Percentiles rank a stretch among this genome's conserved stretches.
Conservation (phyloP, 2,888 invertebrate species). For the Falcaria lacertinaria region DNA sequence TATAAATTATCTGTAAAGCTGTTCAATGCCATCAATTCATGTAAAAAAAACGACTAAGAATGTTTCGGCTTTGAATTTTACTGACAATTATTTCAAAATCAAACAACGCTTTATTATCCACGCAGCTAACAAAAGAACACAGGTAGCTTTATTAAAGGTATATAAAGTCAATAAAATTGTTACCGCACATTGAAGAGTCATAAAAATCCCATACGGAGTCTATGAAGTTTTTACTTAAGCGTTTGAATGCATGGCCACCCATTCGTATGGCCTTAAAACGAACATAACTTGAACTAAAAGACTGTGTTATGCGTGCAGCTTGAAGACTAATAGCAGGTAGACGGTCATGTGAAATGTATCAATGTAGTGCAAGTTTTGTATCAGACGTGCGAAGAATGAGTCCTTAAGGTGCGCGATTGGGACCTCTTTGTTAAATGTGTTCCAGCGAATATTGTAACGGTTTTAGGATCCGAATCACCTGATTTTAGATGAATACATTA, state of each 20-base stretch:
- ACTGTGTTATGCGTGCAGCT: slow-evolving; percentile 41
- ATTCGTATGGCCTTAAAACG: slow-evolving; percentile 36
- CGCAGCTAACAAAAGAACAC: neutral
- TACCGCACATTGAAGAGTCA: slow-evolving; percentile 16
- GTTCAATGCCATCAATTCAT: too few species aligned
- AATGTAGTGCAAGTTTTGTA: slow-evolving; percentile 73
- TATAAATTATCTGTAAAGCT: too few species aligned
- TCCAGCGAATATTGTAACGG: slow-evolving; percentile 30
- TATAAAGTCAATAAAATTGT: slow-evolving; percentile 15
- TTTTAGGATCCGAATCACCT: slow-evolving; percentile 3
- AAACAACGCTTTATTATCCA: neutral
- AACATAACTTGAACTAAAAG: slow-evolving; percentile 40
- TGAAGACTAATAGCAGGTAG: slow-evolving; percentile 64
- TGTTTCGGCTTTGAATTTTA: too few species aligned
- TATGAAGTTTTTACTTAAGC: slow-evolving; percentile 37
- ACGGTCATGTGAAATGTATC: slow-evolving; percentile 74
- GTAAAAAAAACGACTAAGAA: too few species aligned
- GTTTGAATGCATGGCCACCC: slow-evolving; percentile 54
- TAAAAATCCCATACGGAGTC: slow-evolving; percentile 23
- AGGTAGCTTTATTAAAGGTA: slow-evolving; percentile 1
- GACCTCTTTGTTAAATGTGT: slow-evolving; percentile 45
- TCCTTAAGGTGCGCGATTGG: slow-evolving; percentile 59
- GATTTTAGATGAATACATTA: neutral
- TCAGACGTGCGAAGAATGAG: slow-evolving; percentile 70
- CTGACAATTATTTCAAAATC: neutral